Evolutionary conservation across 2,113 vertebrate species (phyloP), one percentile per base, ranked within the genome.

Genomic region (Montifringilla adamsi): DNA sequence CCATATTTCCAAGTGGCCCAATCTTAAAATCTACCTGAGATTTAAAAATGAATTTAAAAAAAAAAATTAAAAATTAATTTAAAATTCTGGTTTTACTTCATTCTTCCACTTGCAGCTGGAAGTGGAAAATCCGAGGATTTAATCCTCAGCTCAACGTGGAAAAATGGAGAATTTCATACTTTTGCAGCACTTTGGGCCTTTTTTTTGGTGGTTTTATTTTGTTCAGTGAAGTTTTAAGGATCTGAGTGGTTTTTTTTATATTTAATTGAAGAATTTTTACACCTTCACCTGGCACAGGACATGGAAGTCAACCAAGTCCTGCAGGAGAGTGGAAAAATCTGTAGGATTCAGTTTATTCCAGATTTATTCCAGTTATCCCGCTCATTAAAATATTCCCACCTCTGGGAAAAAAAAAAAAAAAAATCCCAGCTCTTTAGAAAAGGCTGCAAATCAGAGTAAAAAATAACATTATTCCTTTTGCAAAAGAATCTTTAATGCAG

Each of bases 371-470:
- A 46, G 1, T 79, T 55, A 53, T 82, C 41, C 77, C 24, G 7
- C 13, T 39, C 58, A 20, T 90, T 75, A 72, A 88, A 88, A 76
- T 52, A 72, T 76, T 52, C 56, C 35, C 70, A 23, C 37, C 37
- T 56, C 55, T 47, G 68, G 73, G 30, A 85, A 74, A 44, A 44
- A 44, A 16, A 27, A 50, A 74, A 84, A 77, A 87, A 50, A 67
- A 86, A 68, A 89, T 23, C 81, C 73, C 73, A 74, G 28, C 87
- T 39, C 64, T 89, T 94, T 41, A 78, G 33, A 67, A 85, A 92
- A 93, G 13, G 26, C 41, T 69, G 7, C 11, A 66, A 86, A 87
- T 53, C 2, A 39, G 6, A 35, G 20, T 4, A 81, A 44, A 44
- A 63, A 21, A 3, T 14, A 11, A 37, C 53, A 73, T 59, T 39